Percentiles rank a stretch among this genome's conserved stretches.
These are phyloP conservation scores for Coregonus clupeaformis DNA, from an alignment of 2,113 vertebrate genomes.

Conservation along the genomic window DNA sequence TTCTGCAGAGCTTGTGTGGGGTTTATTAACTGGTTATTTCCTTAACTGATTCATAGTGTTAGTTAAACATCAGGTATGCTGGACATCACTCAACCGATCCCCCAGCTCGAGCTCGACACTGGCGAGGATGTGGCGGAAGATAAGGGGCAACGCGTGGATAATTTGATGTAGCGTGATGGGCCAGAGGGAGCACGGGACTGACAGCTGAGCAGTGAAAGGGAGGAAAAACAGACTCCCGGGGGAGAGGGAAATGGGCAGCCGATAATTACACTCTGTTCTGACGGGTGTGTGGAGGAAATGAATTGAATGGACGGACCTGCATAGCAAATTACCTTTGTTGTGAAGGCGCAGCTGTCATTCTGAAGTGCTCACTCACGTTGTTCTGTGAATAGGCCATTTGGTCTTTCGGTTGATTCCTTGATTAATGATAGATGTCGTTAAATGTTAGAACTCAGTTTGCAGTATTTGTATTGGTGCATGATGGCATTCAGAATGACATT, in stretches of 20 bases:
- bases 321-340: constrained; percentile 52
- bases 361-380: constrained; percentile 14
- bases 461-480: background rate
- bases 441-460: background rate
- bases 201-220: constrained; percentile 17
- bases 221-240: constrained; percentile 33
- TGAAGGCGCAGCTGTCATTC: constrained; percentile 52
- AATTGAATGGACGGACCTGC: constrained; percentile 49
- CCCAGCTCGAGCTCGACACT: too few species aligned
- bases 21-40: too few species aligned
- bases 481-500: background rate
- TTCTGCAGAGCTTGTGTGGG: too few species aligned
- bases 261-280: constrained; percentile 58
- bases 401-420: constrained; percentile 21
- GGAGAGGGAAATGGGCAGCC: constrained; percentile 22
- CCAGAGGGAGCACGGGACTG: background rate
- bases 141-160: background rate
- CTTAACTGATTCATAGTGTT: too few species aligned
- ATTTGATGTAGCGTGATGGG: background rate
- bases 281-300: constrained; percentile 31
- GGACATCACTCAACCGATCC: too few species aligned
- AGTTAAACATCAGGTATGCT: too few species aligned
- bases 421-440: background rate
- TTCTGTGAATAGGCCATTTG: constrained; percentile 27
- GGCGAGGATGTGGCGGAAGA: background rate